phyloP scores from a whole-genome alignment of 2,113 vertebrate species.

The Sturnira hondurensis region DNA sequence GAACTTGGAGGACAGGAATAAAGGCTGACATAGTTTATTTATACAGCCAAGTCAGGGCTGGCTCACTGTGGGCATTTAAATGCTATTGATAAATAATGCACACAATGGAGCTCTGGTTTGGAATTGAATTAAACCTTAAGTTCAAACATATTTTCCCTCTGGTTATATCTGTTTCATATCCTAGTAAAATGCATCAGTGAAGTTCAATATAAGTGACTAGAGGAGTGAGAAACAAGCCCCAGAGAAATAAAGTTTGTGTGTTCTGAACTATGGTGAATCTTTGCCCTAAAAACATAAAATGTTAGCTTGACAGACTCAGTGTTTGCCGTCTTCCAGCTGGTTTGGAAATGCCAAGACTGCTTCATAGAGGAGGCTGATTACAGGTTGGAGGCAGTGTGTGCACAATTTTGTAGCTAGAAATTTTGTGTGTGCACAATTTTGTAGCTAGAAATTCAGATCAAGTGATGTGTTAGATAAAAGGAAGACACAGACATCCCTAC shows the following conservation, averaged over 20 bases:
- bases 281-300: conserved; percentile 37
- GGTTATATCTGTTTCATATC: conserved; percentile 47
- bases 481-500: not conserved
- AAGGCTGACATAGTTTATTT: conserved; percentile 52
- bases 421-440: not conserved
- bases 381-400: not conserved
- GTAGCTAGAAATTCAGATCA: not conserved
- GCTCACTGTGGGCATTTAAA: conserved; percentile 36
- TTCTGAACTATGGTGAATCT: conserved; percentile 8
- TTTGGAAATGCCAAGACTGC: not conserved
- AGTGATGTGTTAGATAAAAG: not conserved
- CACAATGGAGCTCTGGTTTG: conserved; percentile 18
- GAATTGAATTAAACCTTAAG: conserved; percentile 59
- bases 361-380: not conserved
- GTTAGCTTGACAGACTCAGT: not conserved
- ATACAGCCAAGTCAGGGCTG: not conserved
- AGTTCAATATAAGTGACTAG: conserved; percentile 21
- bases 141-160: conserved; percentile 55
- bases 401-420: not conserved
- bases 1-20: not conserved
- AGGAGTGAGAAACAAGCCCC: conserved; percentile 31
- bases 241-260: conserved; percentile 47
- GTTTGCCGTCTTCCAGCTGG: not conserved
- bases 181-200: conserved; percentile 42
- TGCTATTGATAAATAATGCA: conserved; percentile 70